Conservation (phyloP, 2,888 invertebrate genomes). For the Ichneumoninae sp. region DNA sequence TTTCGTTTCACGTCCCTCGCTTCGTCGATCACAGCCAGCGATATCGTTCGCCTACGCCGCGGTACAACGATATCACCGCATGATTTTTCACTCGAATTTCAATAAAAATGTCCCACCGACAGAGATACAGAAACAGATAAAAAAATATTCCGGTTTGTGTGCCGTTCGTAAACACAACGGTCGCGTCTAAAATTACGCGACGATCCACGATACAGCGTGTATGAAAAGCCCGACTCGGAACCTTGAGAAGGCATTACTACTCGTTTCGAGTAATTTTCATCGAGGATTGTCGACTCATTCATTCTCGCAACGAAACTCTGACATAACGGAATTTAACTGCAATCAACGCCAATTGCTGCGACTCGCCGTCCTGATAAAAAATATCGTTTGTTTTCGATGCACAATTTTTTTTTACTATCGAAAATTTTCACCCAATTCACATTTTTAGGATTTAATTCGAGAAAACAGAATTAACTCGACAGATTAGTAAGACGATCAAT, state of each 20-base stretch:
- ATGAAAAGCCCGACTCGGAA: neutral
- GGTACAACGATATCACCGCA: neutral
- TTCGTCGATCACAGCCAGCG: neutral
- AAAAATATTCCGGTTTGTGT: slow-evolving; percentile 9
- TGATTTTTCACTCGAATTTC: neutral
- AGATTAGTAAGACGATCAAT: too few species aligned
- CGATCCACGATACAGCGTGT: neutral
- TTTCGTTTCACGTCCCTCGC: neutral
- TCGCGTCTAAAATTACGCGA: neutral
- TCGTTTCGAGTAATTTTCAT: slow-evolving; percentile 21
- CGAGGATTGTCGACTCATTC: neutral
- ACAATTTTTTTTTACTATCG: neutral
- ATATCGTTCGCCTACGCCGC: neutral
- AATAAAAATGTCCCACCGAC: neutral
- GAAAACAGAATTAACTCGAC: too few species aligned
- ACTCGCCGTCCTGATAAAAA: slow-evolving; percentile 8
- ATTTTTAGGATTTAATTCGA: too few species aligned
- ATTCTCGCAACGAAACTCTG: slow-evolving; percentile 34
- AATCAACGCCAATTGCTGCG: slow-evolving; percentile 51
- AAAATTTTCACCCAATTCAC: too few species aligned
- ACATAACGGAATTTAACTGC: slow-evolving; percentile 23
- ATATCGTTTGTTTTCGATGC: neutral
- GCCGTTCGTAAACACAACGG: neutral
- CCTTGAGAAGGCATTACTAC: slow-evolving; percentile 26
- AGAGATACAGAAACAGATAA: neutral